Conservation (phyloP, 64 coral and sea anemone species). For the Montipora capricornis region DNA sequence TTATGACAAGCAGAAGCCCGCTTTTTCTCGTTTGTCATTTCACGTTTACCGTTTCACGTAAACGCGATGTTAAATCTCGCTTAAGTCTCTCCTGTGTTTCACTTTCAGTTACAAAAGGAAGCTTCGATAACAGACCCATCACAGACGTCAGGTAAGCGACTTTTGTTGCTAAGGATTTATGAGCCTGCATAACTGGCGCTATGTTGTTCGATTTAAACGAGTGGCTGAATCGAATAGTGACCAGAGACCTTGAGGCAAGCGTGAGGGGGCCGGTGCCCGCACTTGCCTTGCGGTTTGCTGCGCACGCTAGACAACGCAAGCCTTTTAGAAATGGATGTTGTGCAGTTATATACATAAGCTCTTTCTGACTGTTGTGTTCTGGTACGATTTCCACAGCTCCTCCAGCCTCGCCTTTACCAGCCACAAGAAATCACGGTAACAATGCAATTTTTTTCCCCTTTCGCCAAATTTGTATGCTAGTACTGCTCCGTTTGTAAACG, state of each 20-base stretch:
- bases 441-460: not conserved
- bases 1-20: too few species aligned
- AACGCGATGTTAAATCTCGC: too few species aligned
- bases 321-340: too few species aligned
- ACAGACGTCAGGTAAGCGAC: not conserved
- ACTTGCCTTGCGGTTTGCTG: too few species aligned
- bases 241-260: too few species aligned
- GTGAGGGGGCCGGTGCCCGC: too few species aligned
- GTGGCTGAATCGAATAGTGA: too few species aligned
- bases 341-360: not conserved
- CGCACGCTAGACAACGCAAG: too few species aligned
- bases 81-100: not conserved
- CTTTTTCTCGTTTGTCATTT: too few species aligned
- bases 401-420: constrained; percentile 51
- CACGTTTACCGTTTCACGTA: too few species aligned
- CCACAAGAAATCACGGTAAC: not conserved
- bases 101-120: constrained; percentile 20
- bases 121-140: not conserved
- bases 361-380: not conserved
- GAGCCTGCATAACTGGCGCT: not conserved
- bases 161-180: not conserved
- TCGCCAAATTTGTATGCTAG: not conserved
- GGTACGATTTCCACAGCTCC: constrained; percentile 17
- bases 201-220: too few species aligned
- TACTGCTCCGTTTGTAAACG: too few species aligned